Base-by-base conservation (phyloP, 1,140 invertebrate genomes). In the Macrosteles quadrilineatus region DNA sequence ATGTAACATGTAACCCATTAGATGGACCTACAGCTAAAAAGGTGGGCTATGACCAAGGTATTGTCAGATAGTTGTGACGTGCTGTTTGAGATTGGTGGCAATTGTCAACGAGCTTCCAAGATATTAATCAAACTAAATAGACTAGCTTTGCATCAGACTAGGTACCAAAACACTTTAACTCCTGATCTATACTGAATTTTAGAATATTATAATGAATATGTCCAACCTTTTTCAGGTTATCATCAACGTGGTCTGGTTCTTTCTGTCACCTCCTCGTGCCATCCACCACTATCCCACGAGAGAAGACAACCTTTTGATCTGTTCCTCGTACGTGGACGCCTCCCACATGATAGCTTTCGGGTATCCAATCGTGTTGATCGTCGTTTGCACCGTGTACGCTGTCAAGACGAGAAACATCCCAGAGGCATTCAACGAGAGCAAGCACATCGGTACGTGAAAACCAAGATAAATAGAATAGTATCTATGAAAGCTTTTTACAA, bases 271-370 rank as follows among this genome's bases (percentile, higher is more conserved):
- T 6, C 92, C 94, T 0, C 85, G 85, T 73, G 93, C 94, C 2
- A 93, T 94, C 77, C 87, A 92, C 81, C 90, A 94, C 81, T 90
- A 96, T 80, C 93, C 94, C 3, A 93, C 90, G 4, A 83, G 92
- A 32, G 92, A 95, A 73, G 91, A 94, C 79, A 96, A 95, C 80
- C 86, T 95, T 71, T 85, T 96, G 12, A 93, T 96, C 0, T 97
- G 94, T 78, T 89, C 92, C 74, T 93, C 91, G 1, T 91, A 92
- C 76, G 88, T 94, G 50, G 91, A 94, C 78, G 91, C 92, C 1
- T 89, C 90, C 14, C 83, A 91, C 40, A 85, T 91, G 73, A 84
- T 92, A 73, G 91, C 90, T 1, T 83, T 93, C 14, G 82, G 87
- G 30, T 93, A 91, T 78, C 92, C 91, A 74, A 91, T 91, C 83